Percentiles rank a stretch among this genome's conserved stretches.
Conservation (phyloP, 2,797 vertebrate genomes). For the Leptodactylus fallax region DNA sequence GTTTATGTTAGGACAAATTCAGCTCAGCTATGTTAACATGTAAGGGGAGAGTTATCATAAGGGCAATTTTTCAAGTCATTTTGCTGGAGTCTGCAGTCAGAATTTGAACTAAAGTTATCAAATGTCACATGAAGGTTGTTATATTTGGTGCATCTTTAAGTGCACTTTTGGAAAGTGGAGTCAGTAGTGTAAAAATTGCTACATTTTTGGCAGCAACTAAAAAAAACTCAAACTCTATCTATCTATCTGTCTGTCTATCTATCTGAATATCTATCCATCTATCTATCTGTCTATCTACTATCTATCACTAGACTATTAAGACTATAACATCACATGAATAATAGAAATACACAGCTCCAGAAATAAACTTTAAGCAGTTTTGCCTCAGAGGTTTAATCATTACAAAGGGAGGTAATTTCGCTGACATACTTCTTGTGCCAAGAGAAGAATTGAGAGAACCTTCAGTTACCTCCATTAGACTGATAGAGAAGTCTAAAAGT, state of each 20-base stretch:
- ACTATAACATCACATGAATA: background rate
- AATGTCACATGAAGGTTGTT: too few relatives aligned
- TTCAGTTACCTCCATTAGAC: constrained; percentile 91
- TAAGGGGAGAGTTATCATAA: too few relatives aligned
- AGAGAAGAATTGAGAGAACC: constrained; percentile 84
- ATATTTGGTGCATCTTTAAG: too few relatives aligned
- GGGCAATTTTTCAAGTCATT: too few relatives aligned
- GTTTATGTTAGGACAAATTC: too few relatives aligned
- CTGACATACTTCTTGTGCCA: constrained; percentile 86
- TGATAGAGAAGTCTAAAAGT: constrained; percentile 89
- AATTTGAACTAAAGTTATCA: too few relatives aligned
- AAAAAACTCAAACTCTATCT: too few relatives aligned
- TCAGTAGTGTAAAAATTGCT: too few relatives aligned
- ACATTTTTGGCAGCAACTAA: too few relatives aligned
- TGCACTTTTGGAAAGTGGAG: too few relatives aligned
- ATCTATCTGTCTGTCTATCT: background rate
- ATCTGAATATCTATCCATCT: background rate
- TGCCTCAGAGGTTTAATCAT: constrained; percentile 76
- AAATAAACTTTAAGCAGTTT: constrained; percentile 74
- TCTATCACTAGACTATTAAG: background rate
- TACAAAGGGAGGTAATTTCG: constrained; percentile 82
- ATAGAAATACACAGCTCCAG: background rate
- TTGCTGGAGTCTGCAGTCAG: too few relatives aligned
- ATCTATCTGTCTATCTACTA: background rate
- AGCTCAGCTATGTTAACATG: too few relatives aligned